These are phyloP conservation scores for Menidia menidia DNA, from an alignment of 2,797 vertebrate species.

Conservation along the genomic window DNA sequence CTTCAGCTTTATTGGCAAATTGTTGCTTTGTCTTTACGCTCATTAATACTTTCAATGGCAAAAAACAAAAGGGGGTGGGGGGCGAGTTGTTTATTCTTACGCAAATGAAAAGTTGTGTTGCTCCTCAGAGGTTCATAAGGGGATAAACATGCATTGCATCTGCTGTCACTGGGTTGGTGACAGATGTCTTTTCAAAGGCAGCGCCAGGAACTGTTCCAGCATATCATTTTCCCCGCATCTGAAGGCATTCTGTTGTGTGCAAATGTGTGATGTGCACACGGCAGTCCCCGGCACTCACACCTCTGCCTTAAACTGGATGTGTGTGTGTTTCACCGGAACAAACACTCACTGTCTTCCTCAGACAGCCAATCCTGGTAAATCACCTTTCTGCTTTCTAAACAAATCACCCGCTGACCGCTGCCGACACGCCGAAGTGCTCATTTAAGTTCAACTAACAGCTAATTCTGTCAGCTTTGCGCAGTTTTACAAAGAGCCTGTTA, in stretches of 20 bases:
- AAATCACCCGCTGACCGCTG: neutral
- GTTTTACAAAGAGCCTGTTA: slow-evolving; percentile 11
- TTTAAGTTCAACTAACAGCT: neutral
- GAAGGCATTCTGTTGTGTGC: slow-evolving; percentile 9
- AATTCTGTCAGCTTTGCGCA: slow-evolving; percentile 22
- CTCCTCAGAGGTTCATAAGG: neutral
- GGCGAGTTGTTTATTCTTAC: too few species aligned
- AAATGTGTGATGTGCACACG: slow-evolving; percentile 37
- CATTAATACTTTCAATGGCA: too few species aligned
- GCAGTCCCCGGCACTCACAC: neutral
- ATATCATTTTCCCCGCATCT: slow-evolving; percentile 15
- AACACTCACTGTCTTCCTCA: slow-evolving; percentile 5
- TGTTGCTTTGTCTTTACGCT: too few species aligned
- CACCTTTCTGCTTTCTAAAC: neutral
- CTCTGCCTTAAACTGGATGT: slow-evolving; percentile 30
- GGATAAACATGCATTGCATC: neutral
- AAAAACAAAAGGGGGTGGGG: too few species aligned
- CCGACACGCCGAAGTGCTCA: slow-evolving; percentile 1
- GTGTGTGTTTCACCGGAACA: slow-evolving; percentile 24
- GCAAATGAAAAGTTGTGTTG: too few species aligned
- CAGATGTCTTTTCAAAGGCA: slow-evolving; percentile 19
- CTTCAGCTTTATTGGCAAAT: too few species aligned
- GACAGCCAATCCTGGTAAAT: neutral
- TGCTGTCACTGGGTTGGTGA: slow-evolving; percentile 6
- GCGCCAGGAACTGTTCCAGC: slow-evolving; percentile 24